Evolutionary conservation across 2,797 vertebrate genomes (phyloP), one percentile per base, ranked within the genome.

Genomic region (Acridotheres tristis): DNA sequence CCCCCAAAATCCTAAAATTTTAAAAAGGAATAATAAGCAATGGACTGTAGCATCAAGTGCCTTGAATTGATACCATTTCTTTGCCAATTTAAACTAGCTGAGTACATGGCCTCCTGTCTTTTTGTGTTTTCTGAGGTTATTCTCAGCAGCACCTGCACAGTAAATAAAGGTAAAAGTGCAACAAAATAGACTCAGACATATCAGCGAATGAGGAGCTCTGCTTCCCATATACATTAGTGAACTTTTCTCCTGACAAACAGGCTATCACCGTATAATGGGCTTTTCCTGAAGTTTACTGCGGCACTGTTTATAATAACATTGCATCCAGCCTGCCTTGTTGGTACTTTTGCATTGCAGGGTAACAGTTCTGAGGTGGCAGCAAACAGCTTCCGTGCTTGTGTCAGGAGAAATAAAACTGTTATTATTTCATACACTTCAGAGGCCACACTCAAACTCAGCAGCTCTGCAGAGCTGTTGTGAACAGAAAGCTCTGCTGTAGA

Each of bases 381-480:
- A 94, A 97, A 94, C 90, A 97, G 95, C 97, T 97, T 97, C 96
- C 91, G 79, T 95, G 96, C 96, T 96, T 96, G 94, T 97, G 97
- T 97, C 97, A 98, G 98, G 98, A 98, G 97, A 98, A 98, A 97
- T 98, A 98, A 98, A 98, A 98, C 97, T 97, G 97, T 98, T 98
- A 98, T 98, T 98, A 98, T 97, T 98, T 98, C 98, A 98, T 98
- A 98, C 97, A 97, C 97, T 98, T 98, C 98, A 98, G 96, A 98
- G 96, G 96, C 97, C 96, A 96, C 96, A 97, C 96, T 96, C 97
- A 96, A 98, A 98, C 97, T 93, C 95, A 96, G 97, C 97, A 98
- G 97, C 96, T 97, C 97, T 97, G 97, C 98, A 97, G 94, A 97
- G 95, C 96, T 98, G 98, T 98, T 97, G 95, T 97, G 97, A 96